Evolutionary conservation across 2,797 vertebrate genomes (phyloP), one percentile per base, ranked within the genome.

Genomic region (Semaprochilodus insignis): DNA sequence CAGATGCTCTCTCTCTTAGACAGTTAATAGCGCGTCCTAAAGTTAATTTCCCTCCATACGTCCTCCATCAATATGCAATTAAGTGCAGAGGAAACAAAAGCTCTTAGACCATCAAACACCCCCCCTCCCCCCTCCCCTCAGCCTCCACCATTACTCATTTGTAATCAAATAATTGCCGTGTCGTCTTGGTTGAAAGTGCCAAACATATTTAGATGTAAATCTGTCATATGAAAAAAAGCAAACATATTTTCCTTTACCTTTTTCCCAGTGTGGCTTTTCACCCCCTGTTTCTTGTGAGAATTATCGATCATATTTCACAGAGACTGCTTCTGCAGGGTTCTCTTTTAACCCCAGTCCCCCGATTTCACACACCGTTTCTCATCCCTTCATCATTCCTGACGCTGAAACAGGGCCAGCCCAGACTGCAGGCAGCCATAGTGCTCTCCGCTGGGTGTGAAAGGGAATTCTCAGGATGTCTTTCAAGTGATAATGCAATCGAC

Each of bases 1-100:
- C 88, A 89, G 75, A 88, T 83, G 87, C 71, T 75, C 91, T 70
- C 89, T 91, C 90, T 92, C 91, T 93, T 92, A 90, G 81, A 74
- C 69, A 92, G 91, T 92, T 94, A 94, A 94, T 94, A 87, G 91
- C 88, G 90, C 93, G 90, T 88, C 90, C 89, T 85, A 86, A 92
- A 93, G 92, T 94, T 93, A 94, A 94, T 94, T 93, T 93, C 92
- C 91, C 90, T 88, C 90, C 91, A 88, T 92, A 93, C 92, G 90
- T 92, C 90, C 88, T 89, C 91, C 92, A 94, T 95, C 94, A 94
- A 95, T 95, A 94, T 91, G 92, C 92, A 95, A 95, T 94, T 94
- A 94, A 91, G 88, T 88, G 87, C 86, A 91, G 91, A 91, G 89
- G 90, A 94, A 93, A 92, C 90, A 89, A 78, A 90, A 86, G 85